phyloP scores from a whole-genome alignment of 2,797 vertebrate species.

The Falco novaeseelandiae region DNA sequence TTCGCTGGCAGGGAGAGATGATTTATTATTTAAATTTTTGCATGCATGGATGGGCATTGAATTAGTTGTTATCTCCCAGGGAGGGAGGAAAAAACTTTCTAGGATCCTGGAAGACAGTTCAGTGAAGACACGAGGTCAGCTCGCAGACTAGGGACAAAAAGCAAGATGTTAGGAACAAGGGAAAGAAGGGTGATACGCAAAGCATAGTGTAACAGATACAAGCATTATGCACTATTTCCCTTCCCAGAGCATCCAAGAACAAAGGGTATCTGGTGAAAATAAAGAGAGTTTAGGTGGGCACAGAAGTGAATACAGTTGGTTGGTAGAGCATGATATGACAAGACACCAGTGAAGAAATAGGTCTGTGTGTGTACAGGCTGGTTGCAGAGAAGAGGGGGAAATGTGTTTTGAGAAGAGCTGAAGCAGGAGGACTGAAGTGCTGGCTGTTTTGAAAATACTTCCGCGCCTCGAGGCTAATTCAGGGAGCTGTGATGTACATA shows the following conservation, averaged over 20 bases:
- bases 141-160: neutral
- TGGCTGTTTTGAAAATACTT: neutral
- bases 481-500: neutral
- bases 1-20: neutral
- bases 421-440: neutral
- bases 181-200: neutral
- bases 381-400: neutral
- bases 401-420: neutral
- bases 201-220: neutral
- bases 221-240: neutral
- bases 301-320: neutral
- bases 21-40: constrained; percentile 64
- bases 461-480: neutral
- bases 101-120: constrained; percentile 1
- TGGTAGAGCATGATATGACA: neutral
- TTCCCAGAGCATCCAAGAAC: neutral
- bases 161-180: neutral
- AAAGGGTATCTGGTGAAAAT: neutral
- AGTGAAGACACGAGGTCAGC: neutral
- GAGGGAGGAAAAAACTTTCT: neutral
- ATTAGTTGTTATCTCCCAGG: constrained; percentile 28
- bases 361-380: neutral
- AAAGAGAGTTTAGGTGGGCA: neutral
- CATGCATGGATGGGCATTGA: neutral
- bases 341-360: neutral